Evolutionary conservation across 2,797 vertebrate species (phyloP), one percentile per base, ranked within the genome.

Genomic region (Sebastes minor): DNA sequence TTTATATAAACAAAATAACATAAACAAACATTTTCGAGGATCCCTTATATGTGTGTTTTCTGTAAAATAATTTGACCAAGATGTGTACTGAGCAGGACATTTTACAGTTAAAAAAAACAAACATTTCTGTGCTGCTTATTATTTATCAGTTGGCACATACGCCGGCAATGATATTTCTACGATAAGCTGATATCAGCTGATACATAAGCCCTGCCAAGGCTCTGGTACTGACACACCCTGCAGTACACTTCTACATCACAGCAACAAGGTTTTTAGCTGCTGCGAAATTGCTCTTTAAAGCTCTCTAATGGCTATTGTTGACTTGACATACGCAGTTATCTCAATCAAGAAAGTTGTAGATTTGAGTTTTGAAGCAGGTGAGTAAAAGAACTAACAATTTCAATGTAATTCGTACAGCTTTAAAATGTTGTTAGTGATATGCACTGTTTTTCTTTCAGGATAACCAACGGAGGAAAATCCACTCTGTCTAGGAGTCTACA

Each of bases 401-500:
- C 4, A 22, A 1, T 53, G 5, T 53, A 11, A 27, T 57, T 28
- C n/a, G 3, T 60, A n/a, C 32, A 46, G 6, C 13, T 32, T 52
- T 42, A 30, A 35, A 28, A 13, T 72, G 28, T 32, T 74, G 2
- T 35, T 20, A 49, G 8, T 8, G 46, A 49, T 49, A 0, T 68
- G 6, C 8, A 3, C 25, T 60, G 6, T 74, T 76, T 57, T 63
- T 74, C 27, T 61, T 55, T 70, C 86, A 98, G 97, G 12, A 94
- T 97, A 88, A 99, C 98, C 79, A 99, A 99, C 84, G 97, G 97
- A 20, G 98, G 98, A 4, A 99, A 99, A 92, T 96, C 97, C 20
- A 98, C 98, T 0, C 90, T 99, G 74, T 94, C 97, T 62, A 88
- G 71, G 82, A 95, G 91, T 78, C 95, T 99, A 59, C 95, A 96